These are phyloP conservation scores for Gastracanthus pulcherrimus DNA, from an alignment of 2,888 invertebrate genomes.

Conservation along the genomic window DNA sequence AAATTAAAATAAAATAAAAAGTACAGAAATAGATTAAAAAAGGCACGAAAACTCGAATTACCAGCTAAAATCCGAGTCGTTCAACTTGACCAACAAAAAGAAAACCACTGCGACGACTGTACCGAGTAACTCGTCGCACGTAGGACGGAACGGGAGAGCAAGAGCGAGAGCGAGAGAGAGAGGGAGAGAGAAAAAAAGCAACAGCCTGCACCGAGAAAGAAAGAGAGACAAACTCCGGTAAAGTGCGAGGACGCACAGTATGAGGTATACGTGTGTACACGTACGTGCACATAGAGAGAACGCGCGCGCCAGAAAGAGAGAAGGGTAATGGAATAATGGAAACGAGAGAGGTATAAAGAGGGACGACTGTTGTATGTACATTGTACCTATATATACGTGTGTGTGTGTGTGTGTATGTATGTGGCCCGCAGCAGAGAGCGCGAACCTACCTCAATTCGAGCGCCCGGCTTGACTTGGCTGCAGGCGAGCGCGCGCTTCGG, in stretches of 20 bases:
- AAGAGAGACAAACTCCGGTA: constrained; percentile 8
- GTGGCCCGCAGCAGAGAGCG: background rate
- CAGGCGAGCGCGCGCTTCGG: background rate
- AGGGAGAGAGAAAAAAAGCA: background rate
- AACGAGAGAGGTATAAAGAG: constrained; percentile 12
- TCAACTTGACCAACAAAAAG: background rate
- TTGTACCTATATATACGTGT: constrained; percentile 1
- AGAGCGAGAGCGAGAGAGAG: background rate
- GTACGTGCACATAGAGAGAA: background rate
- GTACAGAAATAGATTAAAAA: no score
- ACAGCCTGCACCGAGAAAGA: background rate
- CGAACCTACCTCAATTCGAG: constrained; percentile 21
- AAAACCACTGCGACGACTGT: background rate
- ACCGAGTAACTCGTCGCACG: background rate
- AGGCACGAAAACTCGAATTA: no score
- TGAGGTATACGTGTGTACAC: no score
- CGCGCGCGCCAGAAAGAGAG: background rate
- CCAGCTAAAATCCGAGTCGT: background rate
- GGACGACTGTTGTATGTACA: background rate
- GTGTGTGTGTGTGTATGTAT: no score
- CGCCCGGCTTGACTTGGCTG: constrained; percentile 24
- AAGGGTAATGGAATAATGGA: constrained; percentile 43
- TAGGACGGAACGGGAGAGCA: background rate
- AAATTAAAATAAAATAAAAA: no score
- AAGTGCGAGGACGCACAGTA: background rate